A percentile compares a stretch with the other conserved stretches of the same genome.
Conservation (phyloP, 2,888 invertebrate species). For the Nasonia oneida region DNA sequence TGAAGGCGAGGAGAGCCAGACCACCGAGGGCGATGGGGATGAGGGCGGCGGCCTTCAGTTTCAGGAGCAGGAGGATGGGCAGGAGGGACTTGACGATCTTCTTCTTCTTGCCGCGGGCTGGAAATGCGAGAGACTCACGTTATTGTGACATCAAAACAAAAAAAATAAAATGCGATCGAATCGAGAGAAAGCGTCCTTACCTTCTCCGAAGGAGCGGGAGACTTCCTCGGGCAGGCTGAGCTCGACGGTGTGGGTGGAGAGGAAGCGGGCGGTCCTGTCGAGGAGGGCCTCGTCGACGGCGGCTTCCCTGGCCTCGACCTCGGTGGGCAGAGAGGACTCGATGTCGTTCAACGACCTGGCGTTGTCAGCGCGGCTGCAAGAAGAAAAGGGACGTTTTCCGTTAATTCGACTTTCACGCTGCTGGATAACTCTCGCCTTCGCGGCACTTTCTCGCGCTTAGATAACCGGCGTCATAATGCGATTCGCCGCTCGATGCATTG, state of each 20-base stretch:
- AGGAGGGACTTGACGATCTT: constrained; percentile 88
- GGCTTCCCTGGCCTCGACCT: constrained; percentile 86
- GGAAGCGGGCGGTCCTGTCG: constrained; percentile 87
- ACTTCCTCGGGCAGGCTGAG: constrained; percentile 90
- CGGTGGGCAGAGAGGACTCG: constrained; percentile 83
- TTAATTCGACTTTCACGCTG: constrained; percentile 22
- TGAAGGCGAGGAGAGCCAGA: constrained; percentile 90
- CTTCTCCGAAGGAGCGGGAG: constrained; percentile 90
- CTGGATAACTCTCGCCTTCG: background rate
- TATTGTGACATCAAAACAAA: background rate
- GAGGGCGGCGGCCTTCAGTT: constrained; percentile 89
- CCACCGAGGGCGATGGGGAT: constrained; percentile 89
- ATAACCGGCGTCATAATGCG: background rate
- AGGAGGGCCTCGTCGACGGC: constrained; percentile 87
- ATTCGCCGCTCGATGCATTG: background rate
- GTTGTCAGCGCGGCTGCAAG: constrained; percentile 78
- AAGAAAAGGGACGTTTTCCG: constrained; percentile 22
- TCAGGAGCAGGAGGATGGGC: constrained; percentile 88
- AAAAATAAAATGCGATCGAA: background rate
- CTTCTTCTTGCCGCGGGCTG: constrained; percentile 87
- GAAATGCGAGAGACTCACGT: background rate
- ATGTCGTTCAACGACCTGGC: constrained; percentile 84
- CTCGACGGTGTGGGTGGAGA: constrained; percentile 89
- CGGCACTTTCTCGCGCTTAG: background rate
- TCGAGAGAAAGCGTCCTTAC: constrained; percentile 79